phyloP scores from a whole-genome alignment of 2,888 invertebrate genomes.

The Stenotaenia linearis region DNA sequence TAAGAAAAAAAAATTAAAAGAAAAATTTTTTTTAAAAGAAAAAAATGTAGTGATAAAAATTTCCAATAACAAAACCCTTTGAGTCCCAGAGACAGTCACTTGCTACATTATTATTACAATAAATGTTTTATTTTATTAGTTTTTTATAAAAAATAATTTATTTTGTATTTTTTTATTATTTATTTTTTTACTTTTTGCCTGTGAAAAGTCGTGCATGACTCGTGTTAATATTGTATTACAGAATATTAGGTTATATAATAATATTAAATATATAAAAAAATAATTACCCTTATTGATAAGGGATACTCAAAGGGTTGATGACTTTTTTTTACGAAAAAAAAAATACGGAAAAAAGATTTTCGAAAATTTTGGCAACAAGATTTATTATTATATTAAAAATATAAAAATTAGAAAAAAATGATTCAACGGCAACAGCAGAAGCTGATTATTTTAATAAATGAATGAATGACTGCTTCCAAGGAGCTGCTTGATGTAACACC shows the following conservation, averaged over 20 bases:
- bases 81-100: constrained; percentile 34
- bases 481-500: constrained; percentile 35
- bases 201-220: constrained; percentile 14
- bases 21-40: background rate
- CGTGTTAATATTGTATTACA: constrained; percentile 17
- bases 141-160: background rate
- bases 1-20: background rate
- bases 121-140: background rate
- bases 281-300: background rate
- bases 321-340: background rate
- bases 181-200: background rate
- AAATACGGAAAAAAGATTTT: background rate
- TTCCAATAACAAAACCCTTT: constrained; percentile 31
- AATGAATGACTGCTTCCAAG: constrained; percentile 29
- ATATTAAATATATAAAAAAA: background rate
- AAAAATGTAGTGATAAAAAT: background rate
- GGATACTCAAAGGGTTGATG: constrained; percentile 33
- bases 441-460: constrained; percentile 30
- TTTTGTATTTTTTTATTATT: background rate
- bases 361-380: constrained; percentile 1
- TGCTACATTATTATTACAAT: background rate
- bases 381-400: background rate
- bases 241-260: background rate
- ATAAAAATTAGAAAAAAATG: background rate
- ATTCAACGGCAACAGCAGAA: constrained; percentile 29